Percentiles rank a stretch among this genome's conserved stretches.
Evolutionary conservation across 2,888 invertebrate species (phyloP).

Genomic region (Nomada ferruginata): DNA sequence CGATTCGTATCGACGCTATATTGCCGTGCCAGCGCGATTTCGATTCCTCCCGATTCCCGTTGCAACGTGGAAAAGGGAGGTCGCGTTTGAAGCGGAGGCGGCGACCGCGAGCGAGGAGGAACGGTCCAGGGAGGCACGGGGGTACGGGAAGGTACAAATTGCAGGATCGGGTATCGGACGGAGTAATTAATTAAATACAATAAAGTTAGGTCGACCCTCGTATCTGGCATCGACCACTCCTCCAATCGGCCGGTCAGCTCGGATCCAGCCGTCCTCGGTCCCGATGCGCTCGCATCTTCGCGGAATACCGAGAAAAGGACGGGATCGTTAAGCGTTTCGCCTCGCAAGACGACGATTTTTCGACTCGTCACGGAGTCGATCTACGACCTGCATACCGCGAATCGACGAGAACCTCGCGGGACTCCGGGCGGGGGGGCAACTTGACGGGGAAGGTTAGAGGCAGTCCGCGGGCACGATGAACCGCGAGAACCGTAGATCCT

Average conservation of each 20-base stretch:
- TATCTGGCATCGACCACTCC: constrained; percentile 81
- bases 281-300: constrained; percentile 64
- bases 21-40: not conserved
- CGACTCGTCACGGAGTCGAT: constrained; percentile 29
- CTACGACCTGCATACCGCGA: constrained; percentile 40
- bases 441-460: not conserved
- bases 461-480: constrained; percentile 24
- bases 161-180: constrained; percentile 78
- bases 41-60: constrained; percentile 24
- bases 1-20: not conserved
- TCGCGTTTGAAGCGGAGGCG: constrained; percentile 64
- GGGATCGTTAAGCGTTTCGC: constrained; percentile 39
- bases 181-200: constrained; percentile 81
- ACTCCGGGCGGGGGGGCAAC: not conserved
- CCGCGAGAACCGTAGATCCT: constrained; percentile 42
- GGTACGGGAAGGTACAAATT: constrained; percentile 75
- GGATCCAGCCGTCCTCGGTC: constrained; percentile 64
- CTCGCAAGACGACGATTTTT: constrained; percentile 57
- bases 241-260: constrained; percentile 69
- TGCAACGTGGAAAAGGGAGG: constrained; percentile 32
- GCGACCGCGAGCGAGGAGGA: constrained; percentile 55
- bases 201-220: constrained; percentile 79
- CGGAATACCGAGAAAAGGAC: constrained; percentile 63
- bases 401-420: constrained; percentile 27
- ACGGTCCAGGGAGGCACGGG: constrained; percentile 43